These are phyloP conservation scores for Pardalotus punctatus DNA, from an alignment of 2,113 vertebrate genomes.

Conservation along the genomic window DNA sequence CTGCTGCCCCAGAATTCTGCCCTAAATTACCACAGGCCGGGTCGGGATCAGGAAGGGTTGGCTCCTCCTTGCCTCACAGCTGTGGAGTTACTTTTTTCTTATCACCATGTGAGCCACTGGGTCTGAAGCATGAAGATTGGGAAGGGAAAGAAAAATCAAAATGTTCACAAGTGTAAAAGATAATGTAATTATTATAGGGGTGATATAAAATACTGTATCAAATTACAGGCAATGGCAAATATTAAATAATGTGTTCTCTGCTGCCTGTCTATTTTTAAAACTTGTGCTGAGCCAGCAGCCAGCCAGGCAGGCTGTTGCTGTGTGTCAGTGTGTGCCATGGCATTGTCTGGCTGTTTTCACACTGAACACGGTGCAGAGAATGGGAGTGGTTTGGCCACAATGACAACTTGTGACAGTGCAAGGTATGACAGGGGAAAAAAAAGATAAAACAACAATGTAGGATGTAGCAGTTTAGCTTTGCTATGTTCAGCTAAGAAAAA, in stretches of 20 bases:
- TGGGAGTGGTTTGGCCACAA: neutral
- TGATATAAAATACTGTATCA: neutral
- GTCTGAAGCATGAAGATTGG: neutral
- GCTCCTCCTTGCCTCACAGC: neutral
- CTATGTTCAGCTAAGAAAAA: neutral
- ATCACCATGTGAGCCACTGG: accelerated
- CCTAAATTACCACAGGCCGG: neutral
- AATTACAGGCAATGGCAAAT: neutral
- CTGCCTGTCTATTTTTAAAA: neutral
- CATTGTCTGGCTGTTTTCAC: neutral
- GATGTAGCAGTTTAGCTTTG: neutral
- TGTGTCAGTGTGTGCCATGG: neutral
- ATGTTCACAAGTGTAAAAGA: neutral
- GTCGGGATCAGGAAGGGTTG: accelerated
- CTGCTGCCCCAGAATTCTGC: neutral
- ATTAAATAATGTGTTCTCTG: neutral
- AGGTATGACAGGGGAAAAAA: neutral
- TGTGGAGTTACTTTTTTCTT: neutral
- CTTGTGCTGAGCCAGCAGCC: neutral
- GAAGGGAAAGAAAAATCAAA: neutral
- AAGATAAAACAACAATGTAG: neutral
- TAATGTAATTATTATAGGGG: neutral
- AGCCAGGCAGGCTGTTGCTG: neutral
- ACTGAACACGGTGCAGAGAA: neutral
- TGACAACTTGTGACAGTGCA: neutral